Conservation (phyloP, 2,113 vertebrate genomes). For the Halcyon malimbica region DNA sequence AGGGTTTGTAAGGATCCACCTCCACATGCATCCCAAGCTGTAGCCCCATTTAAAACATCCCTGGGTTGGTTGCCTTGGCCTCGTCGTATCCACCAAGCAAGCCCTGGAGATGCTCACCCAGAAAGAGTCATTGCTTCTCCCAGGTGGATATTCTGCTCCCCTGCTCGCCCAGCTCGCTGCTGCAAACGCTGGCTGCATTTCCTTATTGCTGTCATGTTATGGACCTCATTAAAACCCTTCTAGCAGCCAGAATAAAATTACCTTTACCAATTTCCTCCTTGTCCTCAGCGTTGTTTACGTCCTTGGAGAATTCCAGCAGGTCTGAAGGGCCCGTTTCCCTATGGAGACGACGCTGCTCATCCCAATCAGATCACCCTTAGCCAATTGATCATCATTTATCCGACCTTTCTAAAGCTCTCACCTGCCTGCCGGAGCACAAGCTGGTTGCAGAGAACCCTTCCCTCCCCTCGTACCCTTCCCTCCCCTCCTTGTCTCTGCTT, state of each 20-base stretch:
- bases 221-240: constrained; percentile 15
- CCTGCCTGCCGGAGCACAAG: not conserved
- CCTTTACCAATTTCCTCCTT: constrained; percentile 29
- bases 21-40: fast-evolving
- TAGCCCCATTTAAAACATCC: not conserved
- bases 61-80: not conserved
- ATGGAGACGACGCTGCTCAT: not conserved
- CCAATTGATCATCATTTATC: not conserved
- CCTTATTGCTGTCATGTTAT: not conserved
- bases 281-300: not conserved
- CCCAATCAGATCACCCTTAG: not conserved
- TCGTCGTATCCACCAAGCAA: fast-evolving
- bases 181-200: not conserved
- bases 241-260: not conserved
- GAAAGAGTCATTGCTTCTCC: not conserved
- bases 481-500: not conserved
- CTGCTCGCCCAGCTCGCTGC: fast-evolving
- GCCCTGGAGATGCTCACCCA: not conserved
- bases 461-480: not conserved
- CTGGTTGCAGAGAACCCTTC: fast-evolving
- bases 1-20: not conserved
- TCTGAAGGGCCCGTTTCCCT: not conserved
- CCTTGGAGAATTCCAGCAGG: constrained; percentile 34
- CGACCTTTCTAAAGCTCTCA: not conserved
- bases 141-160: not conserved